These are phyloP conservation scores for Chloropsis cyanopogon DNA, from an alignment of 2,113 vertebrate species.

Conservation along the genomic window DNA sequence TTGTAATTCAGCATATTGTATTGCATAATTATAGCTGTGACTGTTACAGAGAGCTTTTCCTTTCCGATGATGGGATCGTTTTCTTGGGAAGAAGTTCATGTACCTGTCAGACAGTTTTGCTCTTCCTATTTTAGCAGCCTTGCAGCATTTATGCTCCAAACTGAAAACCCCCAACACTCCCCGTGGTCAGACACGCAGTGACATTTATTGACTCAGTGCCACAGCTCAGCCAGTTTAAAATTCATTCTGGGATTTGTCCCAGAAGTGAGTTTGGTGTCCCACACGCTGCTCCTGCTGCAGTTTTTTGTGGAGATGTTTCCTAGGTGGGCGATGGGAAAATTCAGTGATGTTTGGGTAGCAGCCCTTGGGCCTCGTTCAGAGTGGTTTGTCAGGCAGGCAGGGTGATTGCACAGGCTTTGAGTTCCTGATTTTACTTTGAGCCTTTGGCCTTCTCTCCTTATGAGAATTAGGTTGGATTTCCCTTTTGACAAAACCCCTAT, in stretches of 20 bases:
- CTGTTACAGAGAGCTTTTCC: not conserved
- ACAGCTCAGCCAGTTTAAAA: not conserved
- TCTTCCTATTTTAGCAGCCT: not conserved
- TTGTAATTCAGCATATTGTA: conserved; percentile 52
- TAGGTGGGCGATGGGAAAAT: not conserved
- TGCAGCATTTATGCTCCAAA: not conserved
- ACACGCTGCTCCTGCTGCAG: not conserved
- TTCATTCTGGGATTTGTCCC: not conserved
- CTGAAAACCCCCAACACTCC: not conserved
- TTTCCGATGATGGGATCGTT: not conserved
- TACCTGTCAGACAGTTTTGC: conserved; percentile 19
- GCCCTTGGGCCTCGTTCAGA: not conserved
- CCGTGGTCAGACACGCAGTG: not conserved
- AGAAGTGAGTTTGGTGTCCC: not conserved
- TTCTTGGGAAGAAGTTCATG: not conserved
- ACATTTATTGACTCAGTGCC: not conserved
- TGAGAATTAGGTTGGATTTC: not conserved
- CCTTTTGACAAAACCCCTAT: not conserved
- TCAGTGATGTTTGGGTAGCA: not conserved
- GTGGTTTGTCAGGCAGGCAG: not conserved
- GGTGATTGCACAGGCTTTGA: not conserved
- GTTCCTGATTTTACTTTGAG: not conserved
- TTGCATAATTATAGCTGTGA: conserved; percentile 12
- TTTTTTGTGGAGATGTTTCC: not conserved
- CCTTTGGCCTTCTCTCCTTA: not conserved